A percentile compares a stretch with the other conserved stretches of the same genome.
phyloP scores from a whole-genome alignment of 2,888 invertebrate genomes.

The Nemotelus nigrinus region DNA sequence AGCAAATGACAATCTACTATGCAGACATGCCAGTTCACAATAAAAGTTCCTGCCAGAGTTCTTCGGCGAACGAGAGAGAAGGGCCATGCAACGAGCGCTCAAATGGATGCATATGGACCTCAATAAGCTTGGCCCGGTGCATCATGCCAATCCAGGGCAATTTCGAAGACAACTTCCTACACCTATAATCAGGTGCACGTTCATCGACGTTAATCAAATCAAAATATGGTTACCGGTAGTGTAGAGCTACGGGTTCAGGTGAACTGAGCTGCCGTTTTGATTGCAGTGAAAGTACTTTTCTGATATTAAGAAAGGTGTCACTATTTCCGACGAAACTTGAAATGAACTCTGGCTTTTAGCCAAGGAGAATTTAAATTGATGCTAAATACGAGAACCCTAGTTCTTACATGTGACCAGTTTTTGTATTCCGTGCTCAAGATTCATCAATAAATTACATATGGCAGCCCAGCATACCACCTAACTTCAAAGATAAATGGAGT shows the following conservation, averaged over 20 bases:
- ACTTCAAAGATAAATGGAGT: conserved; percentile 42
- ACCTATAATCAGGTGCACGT: conserved; percentile 66
- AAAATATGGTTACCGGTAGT: conserved; percentile 62
- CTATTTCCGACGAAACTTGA: too few relatives aligned
- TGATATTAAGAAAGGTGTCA: too few relatives aligned
- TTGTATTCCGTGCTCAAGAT: too few relatives aligned
- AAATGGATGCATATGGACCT: not conserved
- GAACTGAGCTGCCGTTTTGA: not conserved
- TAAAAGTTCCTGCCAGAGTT: not conserved
- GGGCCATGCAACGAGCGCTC: not conserved
- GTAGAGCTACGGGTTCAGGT: not conserved
- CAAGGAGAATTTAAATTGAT: too few relatives aligned
- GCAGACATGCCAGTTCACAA: conserved; percentile 10
- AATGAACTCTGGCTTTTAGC: too few relatives aligned
- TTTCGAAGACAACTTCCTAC: conserved; percentile 52
- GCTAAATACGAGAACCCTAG: too few relatives aligned
- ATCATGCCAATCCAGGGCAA: conserved; percentile 17
- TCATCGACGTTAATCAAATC: conserved; percentile 66
- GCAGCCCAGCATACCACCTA: not conserved
- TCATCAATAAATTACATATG: not conserved
- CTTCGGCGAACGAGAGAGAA: too few relatives aligned
- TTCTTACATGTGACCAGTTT: too few relatives aligned
- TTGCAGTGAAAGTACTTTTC: not conserved
- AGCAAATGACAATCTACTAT: conserved; percentile 18
- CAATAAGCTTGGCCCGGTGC: not conserved